Evolutionary conservation across 92 coral and sea anemone species (phyloP), one percentile per base, ranked within the genome.

Genomic region (Zoanthus solanderi): DNA sequence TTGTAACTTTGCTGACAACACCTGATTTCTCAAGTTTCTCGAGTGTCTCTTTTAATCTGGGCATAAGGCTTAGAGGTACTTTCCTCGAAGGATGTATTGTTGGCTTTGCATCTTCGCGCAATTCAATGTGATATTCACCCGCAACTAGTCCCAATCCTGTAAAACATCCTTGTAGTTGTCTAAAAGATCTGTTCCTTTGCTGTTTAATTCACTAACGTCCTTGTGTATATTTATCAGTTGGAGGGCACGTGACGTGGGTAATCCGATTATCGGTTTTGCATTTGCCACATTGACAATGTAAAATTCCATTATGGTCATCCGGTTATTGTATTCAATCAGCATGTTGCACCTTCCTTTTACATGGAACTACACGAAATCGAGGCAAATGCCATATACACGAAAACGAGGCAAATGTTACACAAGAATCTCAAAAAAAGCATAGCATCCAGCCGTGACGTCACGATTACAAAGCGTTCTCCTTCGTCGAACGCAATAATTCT

Each of bases 11-110:
- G 18, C 87, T 80, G 7, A 87, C 71, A 10, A 92, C 90, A 9
- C 90, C 93, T 18, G 71, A 61, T 12, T 66, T 76, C 31, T 65
- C 78, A 7, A 88, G 84, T 31, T 85, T 75, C 16, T 85, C 88
- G 13, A 89, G 86, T 72, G 85, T 84, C 78, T 84, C 76, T 68
- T 88, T 75, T 1, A 88, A 79, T 60, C 73, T 83, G 4, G 74
- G 81, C 74, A 88, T 34, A 6, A 91, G 89, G 31, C 78, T 56
- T 53, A 68, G 75, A 14, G 92, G 87, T 9, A 92, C 79, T 74
- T 78, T 84, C 16, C 94, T 89, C 72, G 92, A 80, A 37, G 90
- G 90, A 45, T 91, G 91, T 18, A 88, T 83, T 31, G 72, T 48
- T 34, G 94, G 91, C 75, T 54, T 83, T 48, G 91, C 86, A 57